A percentile compares a stretch with the other conserved stretches of the same genome.
phyloP scores from a whole-genome alignment of 2,888 invertebrate species.

The Zonitis immaculata region DNA sequence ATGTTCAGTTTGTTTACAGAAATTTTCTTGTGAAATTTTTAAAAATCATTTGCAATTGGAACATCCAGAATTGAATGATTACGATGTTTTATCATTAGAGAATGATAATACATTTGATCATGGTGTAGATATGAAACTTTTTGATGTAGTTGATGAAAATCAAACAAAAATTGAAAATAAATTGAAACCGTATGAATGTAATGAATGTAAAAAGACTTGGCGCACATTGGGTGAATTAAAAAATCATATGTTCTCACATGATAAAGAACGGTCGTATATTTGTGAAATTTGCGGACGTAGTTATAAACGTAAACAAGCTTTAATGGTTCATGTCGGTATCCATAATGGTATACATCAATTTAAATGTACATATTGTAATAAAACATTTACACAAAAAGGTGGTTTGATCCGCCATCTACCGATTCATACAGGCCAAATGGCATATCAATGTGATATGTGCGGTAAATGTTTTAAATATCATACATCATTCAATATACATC shows the following conservation, averaged over 20 bases:
- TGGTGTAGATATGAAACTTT: not conserved
- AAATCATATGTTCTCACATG: conserved; percentile 36
- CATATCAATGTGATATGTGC: conserved; percentile 43
- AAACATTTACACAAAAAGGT: conserved; percentile 54
- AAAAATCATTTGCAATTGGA: conserved; percentile 2
- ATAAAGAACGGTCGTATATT: conserved; percentile 38
- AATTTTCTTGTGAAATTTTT: not conserved
- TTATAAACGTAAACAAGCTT: conserved; percentile 50
- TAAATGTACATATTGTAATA: conserved; percentile 51
- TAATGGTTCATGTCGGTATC: conserved; percentile 52
- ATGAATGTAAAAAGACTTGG: conserved; percentile 36
- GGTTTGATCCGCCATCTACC: conserved; percentile 52
- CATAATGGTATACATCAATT: conserved; percentile 51
- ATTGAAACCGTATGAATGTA: conserved; percentile 30
- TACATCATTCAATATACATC: conserved; percentile 66
- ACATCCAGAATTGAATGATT: conserved; percentile 5
- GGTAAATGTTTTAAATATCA: conserved; percentile 56
- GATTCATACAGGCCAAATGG: conserved; percentile 50
- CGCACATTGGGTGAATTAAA: conserved; percentile 36
- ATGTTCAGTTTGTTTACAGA: conserved; percentile 17
- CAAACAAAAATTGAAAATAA: conserved; percentile 1
- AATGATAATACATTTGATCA: conserved; percentile 1
- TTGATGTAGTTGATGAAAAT: not conserved
- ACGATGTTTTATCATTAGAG: conserved; percentile 3
- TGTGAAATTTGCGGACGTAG: conserved; percentile 54